Percentiles rank a stretch among this genome's conserved stretches.
phyloP scores from a whole-genome alignment of 1,140 invertebrate species.

The Trachymyrmex cornetzi region DNA sequence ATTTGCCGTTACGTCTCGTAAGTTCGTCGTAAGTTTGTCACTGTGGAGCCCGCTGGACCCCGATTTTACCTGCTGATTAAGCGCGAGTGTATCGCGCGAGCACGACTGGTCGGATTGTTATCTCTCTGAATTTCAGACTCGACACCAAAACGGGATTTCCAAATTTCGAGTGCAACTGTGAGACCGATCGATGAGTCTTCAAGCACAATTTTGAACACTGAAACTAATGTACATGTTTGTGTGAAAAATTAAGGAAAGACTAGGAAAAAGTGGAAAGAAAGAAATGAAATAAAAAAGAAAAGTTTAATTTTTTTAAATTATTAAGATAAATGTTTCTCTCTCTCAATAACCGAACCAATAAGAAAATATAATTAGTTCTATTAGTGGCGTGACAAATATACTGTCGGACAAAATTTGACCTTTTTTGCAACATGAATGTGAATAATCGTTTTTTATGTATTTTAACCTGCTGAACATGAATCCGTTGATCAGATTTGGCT shows the following conservation, averaged over 20 bases:
- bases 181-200: not conserved
- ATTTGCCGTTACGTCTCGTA: constrained; percentile 62
- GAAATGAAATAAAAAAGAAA: not conserved
- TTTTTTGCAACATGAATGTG: too few species aligned
- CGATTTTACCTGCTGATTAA: constrained; percentile 59
- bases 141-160: not conserved
- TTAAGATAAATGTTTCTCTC: not conserved
- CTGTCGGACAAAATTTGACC: too few species aligned
- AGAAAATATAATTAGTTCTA: too few species aligned
- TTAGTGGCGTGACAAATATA: too few species aligned
- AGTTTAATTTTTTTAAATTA: not conserved
- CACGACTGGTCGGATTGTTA: not conserved
- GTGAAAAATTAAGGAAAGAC: not conserved
- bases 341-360: too few species aligned
- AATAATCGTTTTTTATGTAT: too few species aligned
- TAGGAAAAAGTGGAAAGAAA: not conserved
- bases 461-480: too few species aligned
- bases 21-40: constrained; percentile 62
- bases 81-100: constrained; percentile 8
- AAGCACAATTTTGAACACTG: not conserved
- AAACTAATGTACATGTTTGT: not conserved
- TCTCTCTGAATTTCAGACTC: not conserved
- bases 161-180: not conserved
- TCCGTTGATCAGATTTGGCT: too few species aligned
- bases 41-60: not conserved